Percentiles rank a stretch among this genome's conserved stretches.
Evolutionary conservation across 2,888 invertebrate species (phyloP).

Genomic region (Vesta saturnalis): DNA sequence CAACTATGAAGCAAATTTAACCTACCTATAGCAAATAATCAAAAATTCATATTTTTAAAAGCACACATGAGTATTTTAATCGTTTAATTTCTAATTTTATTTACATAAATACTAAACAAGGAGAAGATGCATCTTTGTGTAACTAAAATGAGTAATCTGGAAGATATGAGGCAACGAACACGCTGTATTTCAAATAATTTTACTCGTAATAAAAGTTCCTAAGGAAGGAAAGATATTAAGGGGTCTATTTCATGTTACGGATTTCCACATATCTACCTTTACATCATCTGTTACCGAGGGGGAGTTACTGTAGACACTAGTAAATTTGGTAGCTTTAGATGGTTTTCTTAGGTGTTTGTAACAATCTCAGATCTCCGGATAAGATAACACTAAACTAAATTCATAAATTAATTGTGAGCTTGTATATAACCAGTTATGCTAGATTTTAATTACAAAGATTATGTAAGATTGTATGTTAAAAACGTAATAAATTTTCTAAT

Average conservation of each 20-base stretch:
- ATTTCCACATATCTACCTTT: constrained; percentile 6
- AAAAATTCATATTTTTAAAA: too few species aligned
- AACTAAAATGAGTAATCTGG: neutral
- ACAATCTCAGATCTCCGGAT: neutral
- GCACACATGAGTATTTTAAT: too few species aligned
- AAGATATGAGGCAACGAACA: too few species aligned
- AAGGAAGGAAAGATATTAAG: constrained; percentile 11
- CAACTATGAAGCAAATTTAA: too few species aligned
- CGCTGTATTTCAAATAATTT: neutral
- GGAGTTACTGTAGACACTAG: neutral
- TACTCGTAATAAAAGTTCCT: constrained; percentile 3
- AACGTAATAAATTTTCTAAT: too few species aligned
- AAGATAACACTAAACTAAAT: constrained; percentile 1
- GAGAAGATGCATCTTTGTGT: neutral
- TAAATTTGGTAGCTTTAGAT: constrained; percentile 7
- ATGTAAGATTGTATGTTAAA: neutral
- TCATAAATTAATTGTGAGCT: constrained; percentile 6
- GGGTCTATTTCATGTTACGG: neutral
- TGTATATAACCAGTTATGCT: neutral
- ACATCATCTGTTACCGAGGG: neutral
- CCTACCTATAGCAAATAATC: too few species aligned
- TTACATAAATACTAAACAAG: too few species aligned
- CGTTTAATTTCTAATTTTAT: too few species aligned
- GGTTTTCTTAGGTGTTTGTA: constrained; percentile 3
- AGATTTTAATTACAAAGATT: neutral